Evolutionary conservation across 2,888 invertebrate species (phyloP), one percentile per base, ranked within the genome.

Genomic region (Leptopilina drosophilae): DNA sequence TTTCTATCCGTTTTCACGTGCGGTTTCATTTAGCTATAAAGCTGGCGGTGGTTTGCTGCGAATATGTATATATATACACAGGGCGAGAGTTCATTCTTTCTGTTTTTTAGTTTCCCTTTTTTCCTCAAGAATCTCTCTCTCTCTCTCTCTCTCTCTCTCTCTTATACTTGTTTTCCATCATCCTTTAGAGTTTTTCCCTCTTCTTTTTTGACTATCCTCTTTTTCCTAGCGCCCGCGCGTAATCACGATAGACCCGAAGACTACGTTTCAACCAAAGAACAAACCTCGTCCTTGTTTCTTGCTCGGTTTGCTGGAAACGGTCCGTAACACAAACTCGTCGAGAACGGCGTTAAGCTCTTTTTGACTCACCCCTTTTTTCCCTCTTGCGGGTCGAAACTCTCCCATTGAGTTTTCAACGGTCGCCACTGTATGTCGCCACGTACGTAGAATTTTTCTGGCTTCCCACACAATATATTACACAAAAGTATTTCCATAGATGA

Each of bases 21-120:
- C 89, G 89, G 89, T 90, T 90, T 89, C 89, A 90, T 89, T 90
- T 88, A 87, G 85, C 83, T 84, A 85, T 80, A 77, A 76, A 80
- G 81, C 84, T 84, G 86, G 85, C 86, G 87, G 86, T 86, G 87
- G 81, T 49, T 82, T 69, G 77, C 82, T 33, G 33, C 3, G 33
- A 33, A 33, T 33, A 33, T 33, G 20, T 20, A 33, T 33, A 33
- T 33, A 83, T 80, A 82, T 80, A 77, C 79, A 82, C 77, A 80
- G 81, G 78, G 78, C 79, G 79, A 78, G 79, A 78, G 78, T 81
- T 80, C 81, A 82, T 82, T 84, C 82, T 80, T 80, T 79, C 78
- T 78, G 73, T 33, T 33, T 80, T 78, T 83, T 77, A 77, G 80
- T 82, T 81, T 82, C 26, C 42, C 8, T 42, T 26, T 49, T 69